Conservation (phyloP, 2,888 invertebrate species). For the Dyspetes luteomarginatus region DNA sequence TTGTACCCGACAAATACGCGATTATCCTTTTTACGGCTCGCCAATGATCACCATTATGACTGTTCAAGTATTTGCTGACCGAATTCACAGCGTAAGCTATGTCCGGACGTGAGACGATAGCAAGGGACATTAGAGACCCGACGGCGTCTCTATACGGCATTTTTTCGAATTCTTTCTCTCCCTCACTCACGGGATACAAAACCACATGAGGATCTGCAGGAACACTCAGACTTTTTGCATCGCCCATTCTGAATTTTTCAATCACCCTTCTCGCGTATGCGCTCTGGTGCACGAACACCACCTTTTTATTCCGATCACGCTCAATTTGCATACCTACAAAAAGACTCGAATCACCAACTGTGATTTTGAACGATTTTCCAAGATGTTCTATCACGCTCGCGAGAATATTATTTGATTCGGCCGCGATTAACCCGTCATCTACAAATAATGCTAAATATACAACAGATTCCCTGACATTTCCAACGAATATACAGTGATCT, state of each 20-base stretch:
- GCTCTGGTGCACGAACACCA: constrained; percentile 61
- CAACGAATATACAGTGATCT: not conserved
- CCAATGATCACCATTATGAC: not conserved
- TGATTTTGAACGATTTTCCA: constrained; percentile 53
- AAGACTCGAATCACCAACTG: constrained; percentile 49
- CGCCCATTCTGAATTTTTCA: constrained; percentile 54
- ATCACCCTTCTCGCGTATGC: constrained; percentile 50
- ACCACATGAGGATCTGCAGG: constrained; percentile 47
- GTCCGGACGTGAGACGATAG: not conserved
- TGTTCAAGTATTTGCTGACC: not conserved
- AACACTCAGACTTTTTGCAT: constrained; percentile 45
- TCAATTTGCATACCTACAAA: constrained; percentile 61
- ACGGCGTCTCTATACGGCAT: constrained; percentile 19
- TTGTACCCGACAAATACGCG: not conserved
- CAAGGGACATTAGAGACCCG: not conserved
- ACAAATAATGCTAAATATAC: constrained; percentile 31
- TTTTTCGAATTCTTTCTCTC: not conserved
- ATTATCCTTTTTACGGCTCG: not conserved
- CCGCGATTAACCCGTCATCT: constrained; percentile 43
- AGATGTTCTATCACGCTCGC: not conserved
- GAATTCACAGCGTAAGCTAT: not conserved
- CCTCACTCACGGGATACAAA: constrained; percentile 8
- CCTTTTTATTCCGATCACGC: constrained; percentile 53
- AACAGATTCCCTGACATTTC: not conserved
- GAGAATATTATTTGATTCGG: not conserved